Conservation (phyloP, 2,888 invertebrate species). For the Odontomyia ornata region DNA sequence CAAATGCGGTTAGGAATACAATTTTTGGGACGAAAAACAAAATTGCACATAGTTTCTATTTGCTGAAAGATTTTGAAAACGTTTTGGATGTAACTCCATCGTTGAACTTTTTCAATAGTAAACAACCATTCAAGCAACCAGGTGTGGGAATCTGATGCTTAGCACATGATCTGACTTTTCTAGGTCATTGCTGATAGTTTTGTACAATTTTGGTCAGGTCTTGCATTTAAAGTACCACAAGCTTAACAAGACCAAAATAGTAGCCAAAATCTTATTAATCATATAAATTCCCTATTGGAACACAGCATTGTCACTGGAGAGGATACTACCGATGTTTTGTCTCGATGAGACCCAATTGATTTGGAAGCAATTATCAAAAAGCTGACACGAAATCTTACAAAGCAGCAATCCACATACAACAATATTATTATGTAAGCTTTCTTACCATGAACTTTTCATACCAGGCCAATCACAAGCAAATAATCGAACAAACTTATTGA, state of each 20-base stretch:
- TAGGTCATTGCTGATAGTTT: conserved; percentile 77
- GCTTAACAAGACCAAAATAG: conserved; percentile 66
- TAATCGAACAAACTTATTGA: conserved; percentile 81
- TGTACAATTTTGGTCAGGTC: conserved; percentile 83
- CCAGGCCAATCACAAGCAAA: conserved; percentile 78
- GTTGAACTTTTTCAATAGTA: conserved; percentile 49
- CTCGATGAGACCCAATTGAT: conserved; percentile 76
- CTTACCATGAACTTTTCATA: conserved; percentile 77
- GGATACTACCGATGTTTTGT: conserved; percentile 89
- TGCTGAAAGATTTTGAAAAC: too few species aligned
- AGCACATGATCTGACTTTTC: conserved; percentile 76
- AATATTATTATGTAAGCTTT: conserved; percentile 85
- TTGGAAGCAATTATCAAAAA: conserved; percentile 87
- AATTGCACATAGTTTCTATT: too few species aligned
- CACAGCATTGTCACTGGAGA: conserved; percentile 84
- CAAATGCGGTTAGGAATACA: too few species aligned
- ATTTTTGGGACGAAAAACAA: too few species aligned
- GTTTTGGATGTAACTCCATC: conserved; percentile 42
- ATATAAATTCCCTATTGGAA: conserved; percentile 80
- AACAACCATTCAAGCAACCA: conserved; percentile 52
- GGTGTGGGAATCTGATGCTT: conserved; percentile 64
- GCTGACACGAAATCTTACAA: conserved; percentile 84
- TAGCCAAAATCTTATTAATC: conserved; percentile 70
- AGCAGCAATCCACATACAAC: conserved; percentile 85
- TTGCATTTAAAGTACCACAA: conserved; percentile 75